Evolutionary conservation across 1,140 invertebrate genomes (phyloP), one percentile per base, ranked within the genome.

Genomic region (Hyles euphorbiae): DNA sequence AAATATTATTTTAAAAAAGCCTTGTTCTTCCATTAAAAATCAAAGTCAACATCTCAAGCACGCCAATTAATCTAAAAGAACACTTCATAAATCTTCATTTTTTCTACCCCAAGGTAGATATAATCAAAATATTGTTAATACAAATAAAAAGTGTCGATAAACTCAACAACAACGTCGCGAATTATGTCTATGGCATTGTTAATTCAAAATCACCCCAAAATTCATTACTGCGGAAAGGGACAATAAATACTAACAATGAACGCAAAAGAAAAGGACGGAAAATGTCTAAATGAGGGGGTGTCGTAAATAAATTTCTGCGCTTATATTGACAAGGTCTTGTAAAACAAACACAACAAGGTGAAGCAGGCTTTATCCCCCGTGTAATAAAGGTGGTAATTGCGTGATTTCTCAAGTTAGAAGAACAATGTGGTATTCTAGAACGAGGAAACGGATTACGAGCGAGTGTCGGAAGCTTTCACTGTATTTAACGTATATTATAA

Each of bases 151-250:
- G n/a, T 45, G 55, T 60, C 60, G 53, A 57, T 53, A 73, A 70
- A 60, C 59, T 33, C 64, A 56, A 56, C 67, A 72, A 72, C 70
- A 69, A 62, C 63, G 67, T 66, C 56, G 65, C 67, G 64, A 70
- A 76, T 76, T 74, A 76, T 72, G 67, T 65, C 63, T 66, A 70
- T 68, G 63, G 67, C 67, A 74, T 70, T 76, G 67, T 76, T 74
- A 76, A 74, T 76, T 74, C 68, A 60, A 53, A 72, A 64, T 76
- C 70, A 60, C 69, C 68, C 71, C 65, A 63, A 73, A 70, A 71
- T 76, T 72, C 70, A 72, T 76, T 71, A 72, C 57, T 57, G 12
- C 32, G 44, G 58, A 74, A 34, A 49, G 63, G 56, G 71, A 72
- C 65, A 63, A 53, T 56, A 50, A 54, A 58, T 59, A 48, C 8